phyloP scores from a whole-genome alignment of 2,888 invertebrate genomes.

The Eupithecia insigniata region DNA sequence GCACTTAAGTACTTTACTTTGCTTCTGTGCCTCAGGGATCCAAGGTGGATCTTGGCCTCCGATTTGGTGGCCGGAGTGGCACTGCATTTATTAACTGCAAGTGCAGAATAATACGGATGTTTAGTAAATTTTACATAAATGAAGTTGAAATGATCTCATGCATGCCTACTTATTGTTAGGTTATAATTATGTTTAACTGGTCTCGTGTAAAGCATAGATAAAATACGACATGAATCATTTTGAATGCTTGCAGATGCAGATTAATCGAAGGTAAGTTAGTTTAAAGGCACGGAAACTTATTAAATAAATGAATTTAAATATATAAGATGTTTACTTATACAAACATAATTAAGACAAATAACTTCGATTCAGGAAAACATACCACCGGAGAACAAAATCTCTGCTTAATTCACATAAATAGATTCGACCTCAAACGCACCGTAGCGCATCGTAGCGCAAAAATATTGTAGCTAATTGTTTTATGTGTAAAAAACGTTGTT shows the following conservation, averaged over 20 bases:
- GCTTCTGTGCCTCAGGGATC: too few species aligned
- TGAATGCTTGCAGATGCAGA: too few species aligned
- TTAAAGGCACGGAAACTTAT: not conserved
- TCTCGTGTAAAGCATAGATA: not conserved
- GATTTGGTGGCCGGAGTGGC: too few species aligned
- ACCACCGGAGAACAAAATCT: conserved; percentile 38
- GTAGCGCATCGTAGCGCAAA: conserved; percentile 81
- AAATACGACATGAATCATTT: not conserved
- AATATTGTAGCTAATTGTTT: conserved; percentile 70
- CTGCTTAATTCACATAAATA: conserved; percentile 59
- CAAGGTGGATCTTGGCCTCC: too few species aligned
- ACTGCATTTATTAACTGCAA: not conserved
- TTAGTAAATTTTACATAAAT: not conserved
- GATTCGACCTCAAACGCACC: conserved; percentile 70
- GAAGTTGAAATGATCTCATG: conserved; percentile 15
- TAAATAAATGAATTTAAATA: not conserved
- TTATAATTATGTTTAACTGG: not conserved
- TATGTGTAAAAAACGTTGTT: conserved; percentile 63
- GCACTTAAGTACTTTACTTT: not conserved
- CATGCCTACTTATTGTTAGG: not conserved
- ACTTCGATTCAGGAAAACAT: conserved; percentile 31
- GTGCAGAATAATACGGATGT: not conserved
- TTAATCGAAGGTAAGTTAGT: not conserved
- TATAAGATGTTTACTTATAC: not conserved
- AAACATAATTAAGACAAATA: conserved; percentile 11